Base-by-base conservation (phyloP, 2,797 vertebrate species). In the Paedocypris micromegethes region DNA sequence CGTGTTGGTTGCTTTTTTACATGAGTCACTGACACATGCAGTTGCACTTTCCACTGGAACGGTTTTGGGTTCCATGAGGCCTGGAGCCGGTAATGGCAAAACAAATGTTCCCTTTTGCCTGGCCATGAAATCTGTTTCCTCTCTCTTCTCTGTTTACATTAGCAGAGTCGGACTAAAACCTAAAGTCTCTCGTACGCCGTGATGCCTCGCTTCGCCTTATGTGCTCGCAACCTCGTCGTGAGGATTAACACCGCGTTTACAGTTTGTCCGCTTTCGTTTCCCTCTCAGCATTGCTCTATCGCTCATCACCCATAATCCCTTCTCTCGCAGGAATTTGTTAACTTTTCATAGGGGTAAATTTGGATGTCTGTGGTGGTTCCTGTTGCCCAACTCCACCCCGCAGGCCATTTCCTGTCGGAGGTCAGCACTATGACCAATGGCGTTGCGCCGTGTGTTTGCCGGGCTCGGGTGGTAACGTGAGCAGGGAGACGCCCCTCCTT, bases 401-500 rank as follows among this genome's bases (percentile, higher is more conserved):
- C 75, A 72, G 76, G 78, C 68, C 61, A 82, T 85, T 90, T 90
- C 87, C 89, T 89, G 86, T 87, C 68, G 68, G 85, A 86, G 82
- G 63, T 87, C 83, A 79, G 78, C 78, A 80, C 82, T 80, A 77
- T 87, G 85, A 81, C 86, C 86, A 87, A 85, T 86, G 55, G 81
- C 64, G 72, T 81, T 50, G 67, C 44, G 65, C 74, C 73, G 70
- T 78, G 80, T 86, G 83, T 89, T 86, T 85, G 83, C 79, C 80
- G 82, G 81, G 80, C 84, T 86, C 78, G 75, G 79, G 77, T 72
- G 71, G 87, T 84, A 88, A 88, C 73, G 82, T 81, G 87, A 88
- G 85, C 80, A 58, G 74, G 58, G 65, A 59, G 64, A 60, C n/a
- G 80, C 83, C 77, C 81, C 84, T 85, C 87, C 84, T 74, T 54